Evolutionary conservation across 2,113 vertebrate genomes (phyloP), one percentile per base, ranked within the genome.

Genomic region (Sylvilagus bachmani): DNA sequence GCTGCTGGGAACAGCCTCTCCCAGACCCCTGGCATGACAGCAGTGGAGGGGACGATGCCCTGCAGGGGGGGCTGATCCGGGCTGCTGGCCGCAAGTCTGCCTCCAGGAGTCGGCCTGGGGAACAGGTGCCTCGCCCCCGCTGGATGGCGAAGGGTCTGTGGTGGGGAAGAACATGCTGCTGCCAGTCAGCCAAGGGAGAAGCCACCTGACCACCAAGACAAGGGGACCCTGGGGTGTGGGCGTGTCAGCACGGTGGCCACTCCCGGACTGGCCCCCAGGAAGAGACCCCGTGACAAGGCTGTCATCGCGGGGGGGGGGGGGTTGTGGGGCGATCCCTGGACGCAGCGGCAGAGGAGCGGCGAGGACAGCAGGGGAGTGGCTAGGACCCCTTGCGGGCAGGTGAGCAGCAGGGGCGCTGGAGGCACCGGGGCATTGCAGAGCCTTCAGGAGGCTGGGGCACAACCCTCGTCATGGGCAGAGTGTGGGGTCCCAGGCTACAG

Each of bases 151-250:
- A 66, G 38, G 31, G 66, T 22, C 31, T 3, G 0, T 1, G 0
- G 17, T 10, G 12, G 8, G 24, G 21, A 6, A 6, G 12, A 13
- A 3, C 22, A 8, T 0, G 0, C 0, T 10, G 0, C 1, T 8
- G 36, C 29, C 29, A 67, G 55, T 13, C 31, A 25, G 5, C 6
- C 55, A 10, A 7, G 1, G 3, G 1, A 17, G 25, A 74, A 36
- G 31, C n/a, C 38, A 17, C 7, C 12, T 8, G 2, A 11, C 14
- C 31, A 0, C 2, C 2, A 36, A 51, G 49, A 11, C 25, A 24
- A 4, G 16, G 13, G 71, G 9, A 3, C 0, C 1, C 0, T 0
- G 9, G 3, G 12, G 6, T 0, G 2, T 8, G 7, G 0, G 6
- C 2, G n/a, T 2, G 0, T 1, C 8, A 7, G 2, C 51, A 3